Conservation (phyloP, 2,888 invertebrate species). For the Tortricodes alternella region DNA sequence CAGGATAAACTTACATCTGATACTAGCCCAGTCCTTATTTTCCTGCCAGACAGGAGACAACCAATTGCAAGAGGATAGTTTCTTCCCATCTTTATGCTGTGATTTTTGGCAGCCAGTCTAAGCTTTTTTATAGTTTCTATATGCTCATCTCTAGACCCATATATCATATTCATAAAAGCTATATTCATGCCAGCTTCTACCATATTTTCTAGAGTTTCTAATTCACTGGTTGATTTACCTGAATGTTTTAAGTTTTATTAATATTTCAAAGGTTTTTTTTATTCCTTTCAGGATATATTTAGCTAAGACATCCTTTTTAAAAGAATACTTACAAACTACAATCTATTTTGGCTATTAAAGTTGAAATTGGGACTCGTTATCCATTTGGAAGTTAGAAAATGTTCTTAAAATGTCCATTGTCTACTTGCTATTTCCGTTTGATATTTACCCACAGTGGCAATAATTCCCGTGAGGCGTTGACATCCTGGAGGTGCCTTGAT, state of each 20-base stretch:
- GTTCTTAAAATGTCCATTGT: too few relatives aligned
- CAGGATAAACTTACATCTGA: slow-evolving; percentile 86
- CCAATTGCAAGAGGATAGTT: slow-evolving; percentile 91
- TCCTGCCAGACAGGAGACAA: slow-evolving; percentile 92
- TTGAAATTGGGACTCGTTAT: too few relatives aligned
- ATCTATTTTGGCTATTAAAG: too few relatives aligned
- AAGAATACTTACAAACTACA: too few relatives aligned
- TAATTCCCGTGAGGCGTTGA: slow-evolving; percentile 79
- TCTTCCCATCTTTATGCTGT: slow-evolving; percentile 83
- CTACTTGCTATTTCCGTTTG: too few relatives aligned
- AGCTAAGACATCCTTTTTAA: too few relatives aligned
- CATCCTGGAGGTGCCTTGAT: slow-evolving; percentile 71
- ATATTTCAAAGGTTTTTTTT: too few relatives aligned
- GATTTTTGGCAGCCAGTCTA: slow-evolving; percentile 75
- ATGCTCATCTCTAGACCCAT: slow-evolving; percentile 65
- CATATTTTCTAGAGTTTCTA: slow-evolving; percentile 71
- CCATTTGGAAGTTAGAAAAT: too few relatives aligned
- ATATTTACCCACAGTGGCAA: slow-evolving; percentile 77
- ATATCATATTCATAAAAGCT: slow-evolving; percentile 70
- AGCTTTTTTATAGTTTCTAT: slow-evolving; percentile 68
- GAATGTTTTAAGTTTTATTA: slow-evolving; percentile 7
- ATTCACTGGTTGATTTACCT: slow-evolving; percentile 62
- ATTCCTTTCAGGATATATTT: too few relatives aligned
- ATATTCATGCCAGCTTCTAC: slow-evolving; percentile 80
- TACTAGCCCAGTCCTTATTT: slow-evolving; percentile 93